Conservation (phyloP, 2,113 vertebrate species). For the Myrmophylax atrothorax region DNA sequence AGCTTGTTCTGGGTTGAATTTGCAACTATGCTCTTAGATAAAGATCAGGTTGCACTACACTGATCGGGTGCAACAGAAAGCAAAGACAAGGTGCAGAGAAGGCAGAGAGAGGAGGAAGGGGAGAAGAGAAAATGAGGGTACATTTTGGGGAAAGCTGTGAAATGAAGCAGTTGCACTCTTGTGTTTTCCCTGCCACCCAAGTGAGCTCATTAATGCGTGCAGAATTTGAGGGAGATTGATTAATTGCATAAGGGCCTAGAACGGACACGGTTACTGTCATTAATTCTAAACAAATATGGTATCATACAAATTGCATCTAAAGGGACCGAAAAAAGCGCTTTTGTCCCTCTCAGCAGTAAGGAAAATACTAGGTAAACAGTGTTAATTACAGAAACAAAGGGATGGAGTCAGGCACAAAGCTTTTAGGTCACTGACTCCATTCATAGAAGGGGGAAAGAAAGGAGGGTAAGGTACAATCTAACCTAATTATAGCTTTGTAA, state of each 20-base stretch:
- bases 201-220: neutral
- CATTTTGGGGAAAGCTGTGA: neutral
- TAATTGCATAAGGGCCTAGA: neutral
- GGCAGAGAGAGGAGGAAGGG: neutral
- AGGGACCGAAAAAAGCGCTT: neutral
- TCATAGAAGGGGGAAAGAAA: conserved; percentile 7
- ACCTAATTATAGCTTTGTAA: conserved; percentile 38
- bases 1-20: neutral
- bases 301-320: conserved; percentile 6
- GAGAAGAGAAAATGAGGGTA: neutral
- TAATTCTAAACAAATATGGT: conserved; percentile 35
- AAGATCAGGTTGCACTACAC: neutral
- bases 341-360: neutral
- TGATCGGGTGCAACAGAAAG: neutral
- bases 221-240: neutral
- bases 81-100: neutral
- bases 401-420: neutral
- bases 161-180: neutral
- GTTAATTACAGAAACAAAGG: conserved; percentile 46
- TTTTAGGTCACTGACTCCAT: conserved; percentile 50
- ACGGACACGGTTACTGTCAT: neutral
- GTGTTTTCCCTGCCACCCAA: neutral
- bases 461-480: conserved; percentile 34
- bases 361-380: conserved; percentile 32
- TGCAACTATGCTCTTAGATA: neutral